A percentile compares a stretch with the other conserved stretches of the same genome.
Conservation (phyloP, 2,113 vertebrate genomes). For the Galeopterus variegatus region DNA sequence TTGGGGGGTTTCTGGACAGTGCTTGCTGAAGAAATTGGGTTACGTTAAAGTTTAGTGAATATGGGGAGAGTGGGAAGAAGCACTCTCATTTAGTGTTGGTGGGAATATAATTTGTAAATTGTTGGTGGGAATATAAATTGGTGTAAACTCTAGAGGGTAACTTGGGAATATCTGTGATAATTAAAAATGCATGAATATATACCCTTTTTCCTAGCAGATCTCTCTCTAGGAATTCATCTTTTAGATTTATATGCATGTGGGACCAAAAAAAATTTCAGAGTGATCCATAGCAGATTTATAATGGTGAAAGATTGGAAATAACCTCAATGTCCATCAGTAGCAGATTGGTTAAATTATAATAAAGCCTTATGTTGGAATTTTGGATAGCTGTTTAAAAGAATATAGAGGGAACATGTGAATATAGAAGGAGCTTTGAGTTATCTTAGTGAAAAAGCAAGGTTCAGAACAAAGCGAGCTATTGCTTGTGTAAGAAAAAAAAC, state of each 20-base stretch:
- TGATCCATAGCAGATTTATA: slow-evolving; percentile 39
- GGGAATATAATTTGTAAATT: not conserved
- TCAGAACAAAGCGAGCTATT: slow-evolving; percentile 18
- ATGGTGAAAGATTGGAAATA: slow-evolving; percentile 56
- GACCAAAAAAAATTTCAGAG: not conserved
- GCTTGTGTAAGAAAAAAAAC: not conserved
- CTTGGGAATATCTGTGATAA: slow-evolving; percentile 36
- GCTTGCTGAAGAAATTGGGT: not conserved
- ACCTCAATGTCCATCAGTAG: not conserved
- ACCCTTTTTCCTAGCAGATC: not conserved
- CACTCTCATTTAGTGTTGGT: not conserved
- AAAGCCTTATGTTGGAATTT: slow-evolving; percentile 39
- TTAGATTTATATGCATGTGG: slow-evolving; percentile 30
- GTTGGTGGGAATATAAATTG: not conserved
- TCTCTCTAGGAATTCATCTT: slow-evolving; percentile 54
- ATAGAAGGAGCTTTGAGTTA: slow-evolving; percentile 5
- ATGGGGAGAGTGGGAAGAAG: not conserved
- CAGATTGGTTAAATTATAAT: slow-evolving; percentile 37
- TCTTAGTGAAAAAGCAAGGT: slow-evolving; percentile 1
- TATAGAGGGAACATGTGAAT: not conserved
- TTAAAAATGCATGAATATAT: slow-evolving; percentile 26
- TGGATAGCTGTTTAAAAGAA: slow-evolving; percentile 41
- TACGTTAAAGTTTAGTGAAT: not conserved
- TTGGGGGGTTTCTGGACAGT: not conserved
- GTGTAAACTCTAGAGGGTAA: not conserved